Evolutionary conservation across 2,797 vertebrate genomes (phyloP), one percentile per base, ranked within the genome.

Genomic region (Anolis apletophallus): DNA sequence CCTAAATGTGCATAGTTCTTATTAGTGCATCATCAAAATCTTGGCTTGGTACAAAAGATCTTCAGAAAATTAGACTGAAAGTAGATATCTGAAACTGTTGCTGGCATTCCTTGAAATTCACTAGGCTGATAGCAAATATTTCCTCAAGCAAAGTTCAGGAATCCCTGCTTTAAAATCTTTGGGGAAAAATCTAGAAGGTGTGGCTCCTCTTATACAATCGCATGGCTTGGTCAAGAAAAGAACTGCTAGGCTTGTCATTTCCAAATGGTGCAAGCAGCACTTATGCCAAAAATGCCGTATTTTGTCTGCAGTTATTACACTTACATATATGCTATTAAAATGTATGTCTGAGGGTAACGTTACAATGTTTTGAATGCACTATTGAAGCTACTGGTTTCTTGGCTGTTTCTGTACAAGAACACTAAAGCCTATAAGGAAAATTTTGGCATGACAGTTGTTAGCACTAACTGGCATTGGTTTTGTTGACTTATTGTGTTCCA

Each of bases 41-140:
- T 6, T 74, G 61, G 84, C 46, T 13, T 87, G 78, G 85, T 83
- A 52, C 34, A 34, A 11, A 64, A 80, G 84, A 89, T 86, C 2
- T 34, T 40, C 40, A 40, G 32, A 80, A 29, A 54, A 40, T 40
- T 40, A 40, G 69, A 80, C 78, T 29, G 50, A 29, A 59, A 52
- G 16, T 46, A 82, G 72, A 86, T 89, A 68, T 76, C 46, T 7
- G 64, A 80, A 79, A 61, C 5, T 5, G 77, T 80, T 40, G 19
- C 0, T 8, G 52, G 16, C 69, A 11, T 76, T 73, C 0, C 0
- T 81, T 87, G 61, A 81, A 52, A 52, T 54, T 54, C 46, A 40
- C 3, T 81, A 8, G 16, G 29, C 52, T 68, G 36, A 17, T 57
- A 59, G 9, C 19, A 40, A 54, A 54, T 76, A 14, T 76, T 29